phyloP scores from a whole-genome alignment of 2,888 invertebrate genomes.

The Lasioglossum villosulum region DNA sequence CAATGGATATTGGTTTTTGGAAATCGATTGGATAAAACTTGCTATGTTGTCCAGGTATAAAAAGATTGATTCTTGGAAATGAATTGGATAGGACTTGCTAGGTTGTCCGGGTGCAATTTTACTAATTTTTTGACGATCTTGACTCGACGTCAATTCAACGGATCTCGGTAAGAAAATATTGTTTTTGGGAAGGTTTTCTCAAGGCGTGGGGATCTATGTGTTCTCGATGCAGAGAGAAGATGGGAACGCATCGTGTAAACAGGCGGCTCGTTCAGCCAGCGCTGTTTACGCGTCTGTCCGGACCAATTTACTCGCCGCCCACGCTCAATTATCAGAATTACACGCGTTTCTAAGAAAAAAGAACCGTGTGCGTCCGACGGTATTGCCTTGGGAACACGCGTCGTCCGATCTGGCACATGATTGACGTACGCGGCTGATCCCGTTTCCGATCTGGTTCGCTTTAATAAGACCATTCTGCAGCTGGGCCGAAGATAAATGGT shows the following conservation, averaged over 20 bases:
- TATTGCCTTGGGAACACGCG: conserved; percentile 3
- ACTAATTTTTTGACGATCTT: not conserved
- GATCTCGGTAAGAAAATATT: not conserved
- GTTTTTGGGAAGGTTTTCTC: not conserved
- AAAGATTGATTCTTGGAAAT: too few species aligned
- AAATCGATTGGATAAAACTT: too few species aligned
- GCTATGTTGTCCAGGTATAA: too few species aligned
- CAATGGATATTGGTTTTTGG: too few species aligned
- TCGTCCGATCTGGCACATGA: conserved; percentile 55
- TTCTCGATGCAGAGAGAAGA: not conserved
- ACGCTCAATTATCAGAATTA: conserved; percentile 30
- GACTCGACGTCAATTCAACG: too few species aligned
- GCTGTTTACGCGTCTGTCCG: not conserved
- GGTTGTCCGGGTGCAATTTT: too few species aligned
- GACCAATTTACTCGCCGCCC: conserved; percentile 23
- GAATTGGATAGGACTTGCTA: too few species aligned
- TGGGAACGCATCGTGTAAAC: conserved; percentile 5
- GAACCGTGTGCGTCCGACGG: not conserved
- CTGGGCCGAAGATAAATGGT: conserved; percentile 10
- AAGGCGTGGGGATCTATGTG: not conserved
- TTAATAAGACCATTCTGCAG: conserved; percentile 17
- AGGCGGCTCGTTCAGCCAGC: not conserved
- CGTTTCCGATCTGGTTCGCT: conserved; percentile 9
- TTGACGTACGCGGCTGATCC: conserved; percentile 36
- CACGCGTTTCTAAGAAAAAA: conserved; percentile 36